Evolutionary conservation across 2,797 vertebrate species (phyloP), one percentile per base, ranked within the genome.

Genomic region (Gymnoscopelus braueri): DNA sequence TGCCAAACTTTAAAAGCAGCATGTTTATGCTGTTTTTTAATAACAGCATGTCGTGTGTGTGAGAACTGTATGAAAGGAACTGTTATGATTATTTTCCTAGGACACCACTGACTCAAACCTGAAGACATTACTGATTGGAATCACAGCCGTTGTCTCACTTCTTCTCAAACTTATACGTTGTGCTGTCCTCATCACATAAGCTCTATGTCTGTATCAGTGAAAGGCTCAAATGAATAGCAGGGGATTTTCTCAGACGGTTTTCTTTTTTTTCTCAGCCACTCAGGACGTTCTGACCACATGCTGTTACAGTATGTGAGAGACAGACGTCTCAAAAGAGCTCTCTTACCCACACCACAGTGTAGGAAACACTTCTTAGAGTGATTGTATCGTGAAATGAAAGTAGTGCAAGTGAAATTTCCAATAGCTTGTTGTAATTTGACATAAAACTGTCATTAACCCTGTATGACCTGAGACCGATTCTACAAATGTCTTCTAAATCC

Each of bases 201-300:
- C 39, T 44, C 65, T 5, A 29, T 79, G 73, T 84, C 74, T 79
- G 29, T 87, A 78, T 86, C 66, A 89, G 82, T 86, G 86, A 86
- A 84, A 91, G 90, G 88, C 76, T 88, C 86, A 93, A 57, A 93
- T 91, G 92, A 94, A 91, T 92, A 65, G 77, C 69, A 75, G 91
- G 93, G 93, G 91, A 89, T 88, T 94, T 94, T 92, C 75, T 83
- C 58, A 15, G 1, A 69, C 60, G 77, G n/a, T 65, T 29, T 35
- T 62, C 66, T 44, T 23, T 87, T 82, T 84, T 90, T 87, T 84
- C 52, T 74, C 53, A 63, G 63, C 44, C 63, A 63, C 44, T 67
- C 71, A 78, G 63, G 63, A 32, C 44, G 13, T 44, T 58, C 56
- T 70, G n/a, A 63, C 47, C 35, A 15, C 19, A 15, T 80, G 69